These are phyloP conservation scores for Drosophila lowei DNA, from an alignment of 1,140 invertebrate species.

Conservation along the genomic window DNA sequence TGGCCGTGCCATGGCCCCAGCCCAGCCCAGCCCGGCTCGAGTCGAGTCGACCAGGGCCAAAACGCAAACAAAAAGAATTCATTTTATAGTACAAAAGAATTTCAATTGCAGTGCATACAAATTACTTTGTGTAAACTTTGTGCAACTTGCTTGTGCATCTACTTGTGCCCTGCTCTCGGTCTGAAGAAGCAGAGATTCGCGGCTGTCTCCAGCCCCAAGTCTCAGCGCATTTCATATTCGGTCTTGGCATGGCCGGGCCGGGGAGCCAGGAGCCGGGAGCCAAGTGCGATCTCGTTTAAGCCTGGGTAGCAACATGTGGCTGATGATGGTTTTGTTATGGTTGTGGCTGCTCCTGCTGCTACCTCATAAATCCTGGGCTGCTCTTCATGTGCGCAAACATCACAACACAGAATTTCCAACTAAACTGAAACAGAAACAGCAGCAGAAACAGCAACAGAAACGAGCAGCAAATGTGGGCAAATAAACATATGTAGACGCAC, in stretches of 20 bases:
- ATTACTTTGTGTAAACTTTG: constrained; percentile 74
- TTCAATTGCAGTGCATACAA: constrained; percentile 76
- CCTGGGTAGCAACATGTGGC: constrained; percentile 40
- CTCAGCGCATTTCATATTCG: no score
- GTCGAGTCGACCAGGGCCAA: constrained; percentile 31
- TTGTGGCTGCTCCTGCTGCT: constrained; percentile 6
- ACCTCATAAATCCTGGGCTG: constrained; percentile 38
- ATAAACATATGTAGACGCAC: constrained; percentile 56
- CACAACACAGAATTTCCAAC: constrained; percentile 28
- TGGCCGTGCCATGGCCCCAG: neutral
- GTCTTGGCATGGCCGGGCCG: no score
- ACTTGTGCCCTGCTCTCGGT: constrained; percentile 27
- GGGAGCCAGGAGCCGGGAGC: no score
- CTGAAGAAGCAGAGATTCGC: constrained; percentile 30
- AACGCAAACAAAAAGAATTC: constrained; percentile 72
- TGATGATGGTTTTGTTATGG: constrained; percentile 9
- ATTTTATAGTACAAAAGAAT: constrained; percentile 71
- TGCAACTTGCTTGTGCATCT: constrained; percentile 49
- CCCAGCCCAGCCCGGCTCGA: no score
- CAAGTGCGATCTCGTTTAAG: no score
- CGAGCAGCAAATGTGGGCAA: constrained; percentile 16
- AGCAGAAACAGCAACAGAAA: constrained; percentile 1
- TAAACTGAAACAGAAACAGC: constrained; percentile 53
- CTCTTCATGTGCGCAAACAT: constrained; percentile 7
- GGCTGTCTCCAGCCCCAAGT: constrained; percentile 5